Evolutionary conservation across 2,113 vertebrate genomes (phyloP).

Genomic region (Myotis lucifugus): DNA sequence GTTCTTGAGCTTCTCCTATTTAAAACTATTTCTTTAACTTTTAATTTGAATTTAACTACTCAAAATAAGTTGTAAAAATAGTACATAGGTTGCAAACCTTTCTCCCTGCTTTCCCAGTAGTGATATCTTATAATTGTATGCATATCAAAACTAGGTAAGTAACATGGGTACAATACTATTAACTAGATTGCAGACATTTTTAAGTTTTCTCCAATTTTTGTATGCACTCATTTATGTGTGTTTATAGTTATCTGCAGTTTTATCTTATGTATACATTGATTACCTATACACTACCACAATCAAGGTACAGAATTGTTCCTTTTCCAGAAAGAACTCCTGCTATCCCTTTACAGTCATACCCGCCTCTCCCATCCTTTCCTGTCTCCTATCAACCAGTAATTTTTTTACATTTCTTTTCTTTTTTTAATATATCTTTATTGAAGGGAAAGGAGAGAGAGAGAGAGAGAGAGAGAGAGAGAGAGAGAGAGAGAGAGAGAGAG

Average conservation of each 20-base stretch:
- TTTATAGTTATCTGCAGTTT: neutral
- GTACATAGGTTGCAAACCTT: neutral
- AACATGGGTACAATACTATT: neutral
- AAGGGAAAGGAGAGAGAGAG: too few relatives aligned
- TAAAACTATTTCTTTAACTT: neutral
- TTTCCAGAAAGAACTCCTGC: neutral
- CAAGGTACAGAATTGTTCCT: neutral
- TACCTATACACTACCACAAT: neutral
- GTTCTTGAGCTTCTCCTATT: neutral
- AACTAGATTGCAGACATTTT: neutral
- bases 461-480: too few relatives aligned
- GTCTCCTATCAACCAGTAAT: neutral
- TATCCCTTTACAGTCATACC: neutral
- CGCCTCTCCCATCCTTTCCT: neutral
- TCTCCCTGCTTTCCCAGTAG: neutral
- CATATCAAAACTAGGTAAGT: neutral
- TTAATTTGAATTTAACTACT: neutral
- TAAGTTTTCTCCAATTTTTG: neutral
- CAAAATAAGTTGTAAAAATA: neutral
- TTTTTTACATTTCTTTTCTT: neutral
- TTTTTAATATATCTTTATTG: too few relatives aligned
- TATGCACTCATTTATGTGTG: neutral
- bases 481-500: too few relatives aligned
- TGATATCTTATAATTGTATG: neutral
- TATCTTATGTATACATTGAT: neutral